Base-by-base conservation (phyloP, 35 echinoderm and acorn worm genomes). In the Heliocidaris tuberculata region DNA sequence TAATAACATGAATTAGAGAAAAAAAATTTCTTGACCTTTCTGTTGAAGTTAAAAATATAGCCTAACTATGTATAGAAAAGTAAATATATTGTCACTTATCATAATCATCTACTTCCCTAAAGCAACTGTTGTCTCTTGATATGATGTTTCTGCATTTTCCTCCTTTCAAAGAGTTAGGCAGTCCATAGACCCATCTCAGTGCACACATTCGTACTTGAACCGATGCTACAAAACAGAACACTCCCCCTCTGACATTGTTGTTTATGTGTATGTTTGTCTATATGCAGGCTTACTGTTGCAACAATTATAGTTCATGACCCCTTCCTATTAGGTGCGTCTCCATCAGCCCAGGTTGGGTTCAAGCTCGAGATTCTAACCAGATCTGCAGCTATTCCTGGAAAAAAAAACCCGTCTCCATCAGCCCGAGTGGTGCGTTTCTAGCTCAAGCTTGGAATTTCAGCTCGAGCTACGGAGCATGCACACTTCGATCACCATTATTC, bases 221-320 rank as follows among this genome's bases (percentile, higher is more conserved):
- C 35, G 35, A n/a, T 21, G 65, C 65, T 78, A 78, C 65, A 78
- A 78, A 78, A 78, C 65, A 78, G 27, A 7, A n/a, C 27, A 56
- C 65, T 78, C 21, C 65, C 65, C 65, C 65, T 78, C 65, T 78
- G 65, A 78, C 65, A 78, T 24, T 78, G 65, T 78, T 78, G 65
- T 78, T 78, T 78, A 78, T 78, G 24, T 56, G 52, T 56, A 56
- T 56, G 52, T 56, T 56, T 56, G 52, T 56, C 52, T 56, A 9
- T 71, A 19, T 78, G 65, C 21, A 78, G 65, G 15, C 65, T 78
- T n/a, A 78, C 65, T 78, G 21, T 78, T 78, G 65, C 27, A 78
- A 78, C 65, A 78, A 78, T 78, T 78, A 78, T 78, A n/a, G 65
- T 78, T 78, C 65, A 78, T 78, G 65, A 78, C 65, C 65, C 65